Conservation (phyloP, 1,140 invertebrate genomes). For the Zelostemma sp. region DNA sequence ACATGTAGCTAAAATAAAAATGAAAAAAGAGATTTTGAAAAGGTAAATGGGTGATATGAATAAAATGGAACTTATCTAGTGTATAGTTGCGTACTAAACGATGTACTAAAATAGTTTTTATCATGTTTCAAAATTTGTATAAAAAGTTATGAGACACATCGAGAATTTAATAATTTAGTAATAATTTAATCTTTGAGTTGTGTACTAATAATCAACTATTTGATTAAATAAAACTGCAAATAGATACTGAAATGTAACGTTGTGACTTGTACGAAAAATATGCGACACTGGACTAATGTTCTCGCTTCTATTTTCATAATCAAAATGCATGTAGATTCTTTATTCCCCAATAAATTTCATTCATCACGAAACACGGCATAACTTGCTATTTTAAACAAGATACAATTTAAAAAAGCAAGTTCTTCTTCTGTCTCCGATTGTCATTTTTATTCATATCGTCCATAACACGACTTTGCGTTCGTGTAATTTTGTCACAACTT, state of each 20-base stretch:
- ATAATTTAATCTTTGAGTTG: background rate
- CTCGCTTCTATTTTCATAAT: background rate
- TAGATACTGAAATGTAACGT: background rate
- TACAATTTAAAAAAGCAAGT: background rate
- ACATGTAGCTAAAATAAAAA: background rate
- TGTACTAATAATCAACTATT: background rate
- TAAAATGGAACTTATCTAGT: background rate
- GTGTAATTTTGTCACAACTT: background rate
- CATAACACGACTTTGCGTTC: background rate
- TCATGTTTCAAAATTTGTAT: no score
- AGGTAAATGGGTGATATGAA: conserved; percentile 3
- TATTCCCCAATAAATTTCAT: background rate
- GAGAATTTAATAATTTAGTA: conserved; percentile 1
- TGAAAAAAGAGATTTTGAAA: background rate
- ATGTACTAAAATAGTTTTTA: no score
- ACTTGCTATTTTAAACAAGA: background rate
- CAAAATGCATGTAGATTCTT: conserved; percentile 1
- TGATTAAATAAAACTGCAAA: no score
- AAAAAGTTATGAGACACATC: background rate
- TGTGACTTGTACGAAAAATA: background rate
- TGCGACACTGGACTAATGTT: background rate
- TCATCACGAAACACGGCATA: background rate
- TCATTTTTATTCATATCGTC: conserved; percentile 3
- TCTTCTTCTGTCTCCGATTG: background rate
- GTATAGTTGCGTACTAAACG: no score